Base-by-base conservation (phyloP, 2,797 vertebrate species). In the Pygocentrus nattereri region DNA sequence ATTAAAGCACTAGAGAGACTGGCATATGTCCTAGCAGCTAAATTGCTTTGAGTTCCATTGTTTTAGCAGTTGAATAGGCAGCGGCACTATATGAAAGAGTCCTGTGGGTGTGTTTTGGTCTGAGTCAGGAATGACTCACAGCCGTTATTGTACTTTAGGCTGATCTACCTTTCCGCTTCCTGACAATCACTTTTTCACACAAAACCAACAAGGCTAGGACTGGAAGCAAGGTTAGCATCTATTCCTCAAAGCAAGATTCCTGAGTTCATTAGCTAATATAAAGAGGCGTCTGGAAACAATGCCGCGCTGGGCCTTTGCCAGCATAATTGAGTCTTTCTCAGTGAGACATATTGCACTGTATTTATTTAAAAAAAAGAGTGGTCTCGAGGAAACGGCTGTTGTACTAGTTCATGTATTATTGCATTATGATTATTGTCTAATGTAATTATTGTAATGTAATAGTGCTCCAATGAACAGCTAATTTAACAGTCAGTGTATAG, bases 101-200 rank as follows among this genome's bases (percentile, higher is more conserved):
- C 62, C 6, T 69, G 76, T 79, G 41, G 71, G 82, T 69, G 76
- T 56, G 73, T 50, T 68, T 52, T 54, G 56, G 67, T 47, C 23
- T 47, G 41, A 76, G 47, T 74, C 62, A 76, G 30, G 31, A 64
- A 44, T 83, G 81, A 85, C 31, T 85, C 64, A 49, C 56, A 38
- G 56, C 58, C 19, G 10, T 64, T 68, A 69, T 67, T 74, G n/a
- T 70, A 30, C 27, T 50, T 34, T 21, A 70, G 50, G 23, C 62
- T 83, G 30, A 52, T 71, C 31, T 71, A 71, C 47, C 47, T 52
- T 71, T 47, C 47, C 10, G 25, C 27, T 71, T 38, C 61, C 30
- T 34, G 23, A 27, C 56, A 27, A 12, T 59, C 21, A 58, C 4
- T 30, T 61, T 61, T 16, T 27, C 23, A 30, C 58, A 27, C 11